phyloP scores from a whole-genome alignment of 2,113 vertebrate species.

The Platanista minor region DNA sequence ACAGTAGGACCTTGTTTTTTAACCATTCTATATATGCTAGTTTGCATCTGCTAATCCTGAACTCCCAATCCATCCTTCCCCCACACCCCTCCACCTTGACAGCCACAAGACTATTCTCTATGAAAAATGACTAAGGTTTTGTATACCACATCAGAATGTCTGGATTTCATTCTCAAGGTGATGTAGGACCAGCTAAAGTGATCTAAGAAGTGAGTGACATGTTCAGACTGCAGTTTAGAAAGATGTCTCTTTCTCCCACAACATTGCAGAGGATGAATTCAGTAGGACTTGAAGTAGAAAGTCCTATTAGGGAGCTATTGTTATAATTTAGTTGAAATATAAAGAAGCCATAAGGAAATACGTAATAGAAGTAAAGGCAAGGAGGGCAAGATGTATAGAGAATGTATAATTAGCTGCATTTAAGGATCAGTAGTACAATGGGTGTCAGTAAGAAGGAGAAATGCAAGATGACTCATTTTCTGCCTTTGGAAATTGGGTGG shows the following conservation, averaged over 20 bases:
- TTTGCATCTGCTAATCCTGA: not conserved
- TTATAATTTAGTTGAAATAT: not conserved
- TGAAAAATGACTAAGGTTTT: not conserved
- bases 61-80: not conserved
- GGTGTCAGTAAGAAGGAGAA: not conserved
- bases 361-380: not conserved
- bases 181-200: not conserved
- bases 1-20: not conserved
- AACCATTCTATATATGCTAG: not conserved
- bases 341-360: not conserved
- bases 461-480: not conserved
- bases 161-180: not conserved
- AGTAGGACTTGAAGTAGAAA: not conserved
- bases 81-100: not conserved
- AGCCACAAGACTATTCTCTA: not conserved
- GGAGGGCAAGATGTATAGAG: not conserved
- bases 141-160: not conserved
- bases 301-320: fast-evolving
- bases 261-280: not conserved
- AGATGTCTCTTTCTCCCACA: not conserved
- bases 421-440: not conserved
- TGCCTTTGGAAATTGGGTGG: not conserved
- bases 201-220: not conserved
- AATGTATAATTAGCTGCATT: not conserved
- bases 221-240: not conserved